Evolutionary conservation across 2,113 vertebrate species (phyloP).

Genomic region (Nansenia antarctica): DNA sequence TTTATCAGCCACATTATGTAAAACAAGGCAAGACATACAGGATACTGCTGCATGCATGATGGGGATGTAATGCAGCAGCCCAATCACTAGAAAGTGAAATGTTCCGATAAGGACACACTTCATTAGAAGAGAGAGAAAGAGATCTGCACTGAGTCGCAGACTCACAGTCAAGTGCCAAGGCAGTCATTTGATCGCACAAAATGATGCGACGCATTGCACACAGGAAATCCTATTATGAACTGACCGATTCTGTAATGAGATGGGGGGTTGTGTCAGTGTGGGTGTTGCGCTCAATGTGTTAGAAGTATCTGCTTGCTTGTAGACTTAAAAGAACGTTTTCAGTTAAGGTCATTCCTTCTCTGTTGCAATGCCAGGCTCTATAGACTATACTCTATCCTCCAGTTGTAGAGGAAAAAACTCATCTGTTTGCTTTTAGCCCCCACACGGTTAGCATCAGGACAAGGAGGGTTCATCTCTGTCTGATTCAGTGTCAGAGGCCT

Average conservation of each 20-base stretch:
- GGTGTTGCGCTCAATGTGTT: background rate
- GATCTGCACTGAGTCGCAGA: background rate
- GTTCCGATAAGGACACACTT: background rate
- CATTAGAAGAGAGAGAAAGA: background rate
- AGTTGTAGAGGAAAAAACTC: too few relatives aligned
- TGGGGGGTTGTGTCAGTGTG: background rate
- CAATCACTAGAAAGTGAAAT: background rate
- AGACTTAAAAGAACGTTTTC: background rate
- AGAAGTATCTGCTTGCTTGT: background rate
- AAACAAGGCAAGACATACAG: background rate
- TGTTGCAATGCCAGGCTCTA: background rate
- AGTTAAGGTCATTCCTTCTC: background rate
- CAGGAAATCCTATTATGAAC: background rate
- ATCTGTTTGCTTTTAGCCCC: too few relatives aligned
- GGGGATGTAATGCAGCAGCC: background rate
- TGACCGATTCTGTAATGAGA: background rate
- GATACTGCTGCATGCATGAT: background rate
- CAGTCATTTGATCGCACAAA: background rate
- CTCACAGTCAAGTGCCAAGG: background rate
- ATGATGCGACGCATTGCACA: background rate
- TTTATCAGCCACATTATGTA: background rate
- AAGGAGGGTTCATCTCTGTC: too few relatives aligned
- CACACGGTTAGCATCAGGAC: too few relatives aligned
- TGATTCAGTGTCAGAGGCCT: too few relatives aligned
- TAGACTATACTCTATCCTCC: background rate